A percentile compares a stretch with the other conserved stretches of the same genome.
Conservation (phyloP, 2,888 invertebrate genomes). For the Hyppa rectilinea region DNA sequence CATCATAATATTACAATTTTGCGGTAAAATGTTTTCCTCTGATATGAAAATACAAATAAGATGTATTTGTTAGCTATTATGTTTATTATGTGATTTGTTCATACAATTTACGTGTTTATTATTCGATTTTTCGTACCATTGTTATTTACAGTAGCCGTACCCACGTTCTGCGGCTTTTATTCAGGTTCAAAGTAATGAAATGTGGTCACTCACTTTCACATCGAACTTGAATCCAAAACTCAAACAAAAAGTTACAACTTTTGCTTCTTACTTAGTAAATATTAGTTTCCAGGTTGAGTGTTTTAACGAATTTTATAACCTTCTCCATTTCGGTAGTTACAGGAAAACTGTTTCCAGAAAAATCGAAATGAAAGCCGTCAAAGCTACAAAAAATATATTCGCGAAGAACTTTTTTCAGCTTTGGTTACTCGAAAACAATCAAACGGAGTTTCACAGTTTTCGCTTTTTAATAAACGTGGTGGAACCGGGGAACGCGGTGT, state of each 20-base stretch:
- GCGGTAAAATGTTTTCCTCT: slow-evolving; percentile 13
- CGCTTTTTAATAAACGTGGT: slow-evolving; percentile 49
- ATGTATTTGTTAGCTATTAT: slow-evolving; percentile 36
- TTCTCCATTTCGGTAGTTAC: slow-evolving; percentile 12
- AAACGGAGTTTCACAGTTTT: slow-evolving; percentile 51
- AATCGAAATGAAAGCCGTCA: slow-evolving; percentile 24
- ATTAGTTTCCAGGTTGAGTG: background rate
- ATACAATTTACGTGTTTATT: background rate
- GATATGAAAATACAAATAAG: slow-evolving; percentile 28
- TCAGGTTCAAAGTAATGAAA: background rate
- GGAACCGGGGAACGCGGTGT: slow-evolving; percentile 31
- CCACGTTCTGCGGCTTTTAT: background rate
- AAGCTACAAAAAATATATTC: slow-evolving; percentile 38
- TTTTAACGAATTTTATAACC: slow-evolving; percentile 8
- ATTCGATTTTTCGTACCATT: background rate
- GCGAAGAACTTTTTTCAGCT: slow-evolving; percentile 34
- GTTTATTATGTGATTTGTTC: slow-evolving; percentile 19
- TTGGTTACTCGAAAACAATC: slow-evolving; percentile 48
- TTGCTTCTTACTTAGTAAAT: background rate
- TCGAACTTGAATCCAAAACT: background rate
- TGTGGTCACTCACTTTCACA: background rate
- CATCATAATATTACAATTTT: slow-evolving; percentile 15
- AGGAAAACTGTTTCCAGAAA: slow-evolving; percentile 11
- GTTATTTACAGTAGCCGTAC: slow-evolving; percentile 3
- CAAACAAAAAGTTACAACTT: background rate